Conservation (phyloP, 2,888 invertebrate species). For the Spodoptera littoralis region DNA sequence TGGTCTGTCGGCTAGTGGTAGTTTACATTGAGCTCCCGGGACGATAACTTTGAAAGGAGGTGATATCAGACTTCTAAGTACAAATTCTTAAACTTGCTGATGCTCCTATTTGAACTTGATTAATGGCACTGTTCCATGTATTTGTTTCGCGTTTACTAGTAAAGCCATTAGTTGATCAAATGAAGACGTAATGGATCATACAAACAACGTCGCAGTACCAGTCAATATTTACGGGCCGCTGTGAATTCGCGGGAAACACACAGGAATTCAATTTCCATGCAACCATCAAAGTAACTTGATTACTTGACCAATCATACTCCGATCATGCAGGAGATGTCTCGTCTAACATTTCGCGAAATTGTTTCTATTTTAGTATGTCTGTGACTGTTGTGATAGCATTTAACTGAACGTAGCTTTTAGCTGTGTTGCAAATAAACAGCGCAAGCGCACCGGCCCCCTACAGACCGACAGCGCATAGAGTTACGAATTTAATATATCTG, state of each 20-base stretch:
- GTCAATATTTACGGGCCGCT: slow-evolving; percentile 40
- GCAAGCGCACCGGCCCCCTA: slow-evolving; percentile 77
- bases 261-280: slow-evolving; percentile 35
- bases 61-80: too few relatives aligned
- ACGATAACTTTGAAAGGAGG: too few relatives aligned
- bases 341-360: slow-evolving; percentile 50
- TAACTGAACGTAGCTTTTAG: slow-evolving; percentile 70
- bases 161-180: slow-evolving; percentile 44
- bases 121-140: neutral
- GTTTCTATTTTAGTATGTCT: slow-evolving; percentile 52
- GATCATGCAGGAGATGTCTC: slow-evolving; percentile 21
- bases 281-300: slow-evolving; percentile 26
- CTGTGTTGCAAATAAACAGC: slow-evolving; percentile 71
- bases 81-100: neutral
- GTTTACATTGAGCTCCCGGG: too few relatives aligned
- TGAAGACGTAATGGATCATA: slow-evolving; percentile 26
- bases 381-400: slow-evolving; percentile 61
- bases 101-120: too few relatives aligned
- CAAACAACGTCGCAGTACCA: slow-evolving; percentile 30
- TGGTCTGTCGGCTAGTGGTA: too few relatives aligned
- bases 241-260: slow-evolving; percentile 37
- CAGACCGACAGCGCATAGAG: slow-evolving; percentile 69
- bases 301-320: slow-evolving; percentile 15
- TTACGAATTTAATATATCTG: slow-evolving; percentile 29
- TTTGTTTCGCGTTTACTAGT: neutral